Evolutionary conservation across 2,888 invertebrate species (phyloP).

Genomic region (Zhuqinia jingwanae): DNA sequence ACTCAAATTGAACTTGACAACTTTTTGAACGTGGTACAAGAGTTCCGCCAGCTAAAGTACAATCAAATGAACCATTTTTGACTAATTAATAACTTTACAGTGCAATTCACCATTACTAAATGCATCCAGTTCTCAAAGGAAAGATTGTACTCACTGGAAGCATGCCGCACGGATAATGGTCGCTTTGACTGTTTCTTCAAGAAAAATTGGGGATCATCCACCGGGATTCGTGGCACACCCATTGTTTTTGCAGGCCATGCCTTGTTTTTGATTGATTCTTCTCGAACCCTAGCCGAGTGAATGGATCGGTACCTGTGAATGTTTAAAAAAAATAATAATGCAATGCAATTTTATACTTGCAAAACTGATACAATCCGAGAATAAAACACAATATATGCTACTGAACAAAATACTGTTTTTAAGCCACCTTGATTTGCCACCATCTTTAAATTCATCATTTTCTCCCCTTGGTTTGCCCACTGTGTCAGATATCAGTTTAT

Average conservation of each 20-base stretch:
- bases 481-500: constrained; percentile 81
- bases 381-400: no score
- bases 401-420: no score
- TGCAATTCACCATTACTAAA: no score
- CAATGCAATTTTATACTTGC: no score
- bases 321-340: no score
- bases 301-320: constrained; percentile 72
- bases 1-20: no score
- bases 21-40: constrained; percentile 35
- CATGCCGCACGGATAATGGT: constrained; percentile 71
- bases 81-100: no score
- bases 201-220: constrained; percentile 84
- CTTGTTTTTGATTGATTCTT: constrained; percentile 66
- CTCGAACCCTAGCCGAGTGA: constrained; percentile 72
- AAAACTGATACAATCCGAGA: no score
- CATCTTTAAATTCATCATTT: no score
- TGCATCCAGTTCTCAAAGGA: no score
- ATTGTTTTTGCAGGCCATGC: constrained; percentile 82
- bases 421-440: no score
- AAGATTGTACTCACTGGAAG: constrained; percentile 33
- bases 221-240: constrained; percentile 85
- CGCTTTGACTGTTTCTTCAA: constrained; percentile 85
- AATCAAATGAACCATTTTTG: no score
- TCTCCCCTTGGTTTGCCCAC: neutral
- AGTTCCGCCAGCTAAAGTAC: neutral